Evolutionary conservation across 2,888 invertebrate species (phyloP).

Genomic region (Heliothis peltigera): DNA sequence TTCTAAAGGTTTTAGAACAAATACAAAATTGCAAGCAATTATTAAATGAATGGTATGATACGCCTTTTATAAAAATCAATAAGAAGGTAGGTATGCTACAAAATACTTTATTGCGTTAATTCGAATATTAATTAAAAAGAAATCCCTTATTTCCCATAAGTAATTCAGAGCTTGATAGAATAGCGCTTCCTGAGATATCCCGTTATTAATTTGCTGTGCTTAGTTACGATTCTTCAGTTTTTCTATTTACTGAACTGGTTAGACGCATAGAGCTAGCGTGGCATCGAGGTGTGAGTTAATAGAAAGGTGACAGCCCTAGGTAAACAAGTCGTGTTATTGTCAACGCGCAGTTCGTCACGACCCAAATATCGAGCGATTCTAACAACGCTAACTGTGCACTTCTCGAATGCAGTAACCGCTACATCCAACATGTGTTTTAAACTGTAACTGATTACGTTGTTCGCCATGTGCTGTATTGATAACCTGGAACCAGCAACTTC

Average conservation of each 20-base stretch:
- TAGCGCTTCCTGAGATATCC: background rate
- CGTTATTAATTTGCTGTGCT: conserved; percentile 17
- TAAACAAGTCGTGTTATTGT: conserved; percentile 61
- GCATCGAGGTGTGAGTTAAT: background rate
- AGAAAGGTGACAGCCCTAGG: conserved; percentile 57
- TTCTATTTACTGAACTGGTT: conserved; percentile 58
- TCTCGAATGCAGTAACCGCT: conserved; percentile 25
- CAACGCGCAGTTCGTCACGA: conserved; percentile 71
- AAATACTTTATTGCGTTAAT: conserved; percentile 20
- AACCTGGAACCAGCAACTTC: too few relatives aligned
- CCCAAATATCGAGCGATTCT: conserved; percentile 74
- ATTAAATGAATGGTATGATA: too few relatives aligned
- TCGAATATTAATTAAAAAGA: conserved; percentile 5
- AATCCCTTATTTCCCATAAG: conserved; percentile 8
- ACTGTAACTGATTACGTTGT: background rate
- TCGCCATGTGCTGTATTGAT: too few relatives aligned
- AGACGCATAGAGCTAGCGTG: conserved; percentile 5
- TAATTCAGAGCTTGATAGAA: background rate
- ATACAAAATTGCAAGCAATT: too few relatives aligned
- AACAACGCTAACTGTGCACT: conserved; percentile 69
- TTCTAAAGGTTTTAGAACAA: too few relatives aligned
- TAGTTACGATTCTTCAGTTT: conserved; percentile 23
- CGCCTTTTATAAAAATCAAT: too few relatives aligned
- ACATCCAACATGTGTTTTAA: conserved; percentile 13
- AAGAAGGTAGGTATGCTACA: conserved; percentile 16